Conservation (phyloP, 1,140 invertebrate genomes). For the Lepidurus arcticus region DNA sequence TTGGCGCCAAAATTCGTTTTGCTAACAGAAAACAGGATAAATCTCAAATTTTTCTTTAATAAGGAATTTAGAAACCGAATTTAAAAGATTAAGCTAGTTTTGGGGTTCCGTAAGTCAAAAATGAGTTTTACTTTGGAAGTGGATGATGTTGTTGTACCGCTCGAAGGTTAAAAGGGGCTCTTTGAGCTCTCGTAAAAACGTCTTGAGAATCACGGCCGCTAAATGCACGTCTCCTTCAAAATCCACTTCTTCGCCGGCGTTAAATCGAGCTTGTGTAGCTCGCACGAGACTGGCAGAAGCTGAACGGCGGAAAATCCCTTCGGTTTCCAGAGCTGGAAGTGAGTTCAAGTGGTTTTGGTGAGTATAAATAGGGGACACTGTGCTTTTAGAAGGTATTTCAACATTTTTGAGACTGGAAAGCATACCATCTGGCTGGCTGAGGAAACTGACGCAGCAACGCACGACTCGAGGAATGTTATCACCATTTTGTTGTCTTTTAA, state of each 20-base stretch:
- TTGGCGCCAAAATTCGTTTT: no score
- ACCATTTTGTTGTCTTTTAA: conserved; percentile 75
- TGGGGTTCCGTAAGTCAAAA: not conserved
- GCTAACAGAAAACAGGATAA: no score
- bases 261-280: conserved; percentile 75
- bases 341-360: not conserved
- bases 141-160: conserved; percentile 86
- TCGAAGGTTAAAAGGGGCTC: conserved; percentile 93
- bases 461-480: conserved; percentile 84
- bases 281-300: conserved; percentile 76
- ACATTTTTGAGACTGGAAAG: not conserved
- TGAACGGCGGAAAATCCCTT: conserved; percentile 90
- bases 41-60: no score
- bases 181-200: conserved; percentile 85
- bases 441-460: conserved; percentile 77
- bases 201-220: conserved; percentile 89
- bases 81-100: no score
- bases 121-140: conserved; percentile 70
- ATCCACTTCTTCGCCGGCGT: conserved; percentile 72
- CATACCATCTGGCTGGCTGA: conserved; percentile 78
- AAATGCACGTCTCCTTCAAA: conserved; percentile 81
- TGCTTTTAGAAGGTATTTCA: not conserved
- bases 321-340: conserved; percentile 77
- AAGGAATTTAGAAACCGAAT: no score
- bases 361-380: not conserved